phyloP scores from a whole-genome alignment of 2,113 vertebrate species.

The Vulpes ferrilata region DNA sequence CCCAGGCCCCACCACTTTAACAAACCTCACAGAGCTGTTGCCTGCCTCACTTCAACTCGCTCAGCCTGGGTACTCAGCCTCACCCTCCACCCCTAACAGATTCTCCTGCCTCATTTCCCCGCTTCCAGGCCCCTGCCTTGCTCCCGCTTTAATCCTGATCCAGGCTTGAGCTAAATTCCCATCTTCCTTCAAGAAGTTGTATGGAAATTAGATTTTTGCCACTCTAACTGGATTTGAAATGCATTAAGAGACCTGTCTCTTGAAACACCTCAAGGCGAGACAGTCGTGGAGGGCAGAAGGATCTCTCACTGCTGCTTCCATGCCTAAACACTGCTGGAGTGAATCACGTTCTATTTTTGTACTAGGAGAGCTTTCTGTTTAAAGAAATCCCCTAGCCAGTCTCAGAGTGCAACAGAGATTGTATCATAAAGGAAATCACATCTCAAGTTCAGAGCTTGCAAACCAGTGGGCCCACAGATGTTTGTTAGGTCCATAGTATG shows the following conservation, averaged over 20 bases:
- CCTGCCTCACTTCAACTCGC: background rate
- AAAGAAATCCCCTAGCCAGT: constrained; percentile 48
- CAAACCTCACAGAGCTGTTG: background rate
- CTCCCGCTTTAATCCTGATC: constrained; percentile 49
- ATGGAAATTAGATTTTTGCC: constrained; percentile 74
- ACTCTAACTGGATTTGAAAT: constrained; percentile 73
- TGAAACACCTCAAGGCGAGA: constrained; percentile 73
- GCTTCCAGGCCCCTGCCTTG: background rate
- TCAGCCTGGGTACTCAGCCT: background rate
- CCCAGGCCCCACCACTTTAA: constrained; percentile 13
- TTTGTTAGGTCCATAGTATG: background rate
- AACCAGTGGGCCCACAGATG: background rate
- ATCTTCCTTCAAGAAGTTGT: constrained; percentile 65
- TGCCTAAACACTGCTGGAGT: constrained; percentile 44
- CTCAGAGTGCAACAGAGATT: constrained; percentile 55
- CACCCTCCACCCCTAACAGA: background rate
- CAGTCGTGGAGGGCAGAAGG: constrained; percentile 36
- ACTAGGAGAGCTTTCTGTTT: constrained; percentile 65
- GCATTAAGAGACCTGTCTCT: constrained; percentile 69
- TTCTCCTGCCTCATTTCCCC: background rate
- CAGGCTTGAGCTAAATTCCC: constrained; percentile 48
- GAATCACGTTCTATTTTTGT: constrained; percentile 76
- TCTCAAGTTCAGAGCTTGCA: background rate
- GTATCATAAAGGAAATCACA: constrained; percentile 29
- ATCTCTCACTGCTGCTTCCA: constrained; percentile 22